Evolutionary conservation across 1,140 invertebrate species (phyloP), one percentile per base, ranked within the genome.

Genomic region (Lepidotrigona ventralis): DNA sequence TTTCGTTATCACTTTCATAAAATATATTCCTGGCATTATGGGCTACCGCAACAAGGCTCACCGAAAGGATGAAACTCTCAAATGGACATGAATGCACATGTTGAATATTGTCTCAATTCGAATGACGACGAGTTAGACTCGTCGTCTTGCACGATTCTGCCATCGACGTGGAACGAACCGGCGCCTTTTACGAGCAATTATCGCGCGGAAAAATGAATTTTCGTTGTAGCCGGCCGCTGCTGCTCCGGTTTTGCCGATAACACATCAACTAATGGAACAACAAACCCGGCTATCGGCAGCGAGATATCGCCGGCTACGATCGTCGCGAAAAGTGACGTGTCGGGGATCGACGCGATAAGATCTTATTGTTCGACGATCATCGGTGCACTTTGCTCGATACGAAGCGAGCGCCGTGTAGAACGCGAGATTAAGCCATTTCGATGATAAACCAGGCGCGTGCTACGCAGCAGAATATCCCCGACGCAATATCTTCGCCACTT

Each of bases 271-370:
- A 69, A 69, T 58, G n/a, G 80, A 82, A 51, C 73, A 58, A 82
- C 63, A 58, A 82, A 51, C 46, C 9, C 17, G 51, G 51, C 14
- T 81, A 81, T 81, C 79, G 71, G 14, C 19, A 12, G 21, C 26
- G 51, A 39, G 72, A 81, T 85, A 85, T 85, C 84, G 23, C 17
- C 11, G 53, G 71, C 17, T 39, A 23, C 26, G 73, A 77, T 82
- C 74, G 81, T 79, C 46, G 63, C 23, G 81, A 58, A 79, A 79
- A 71, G 58, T 79, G 81, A 83, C 81, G 68, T 26, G 68, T 56
- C 56, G 56, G 51, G 51, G 8, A 72, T 83, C 69, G 9, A 21
- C n/a, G 8, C 56, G 81, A 83, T 79, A 71, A 71, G 23, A 72
- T 72, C 63, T 83, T 26, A 79, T 83, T 83, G 81, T 72, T 79